Evolutionary conservation across 2,888 invertebrate genomes (phyloP).

Genomic region (Microctonus brassicae): DNA sequence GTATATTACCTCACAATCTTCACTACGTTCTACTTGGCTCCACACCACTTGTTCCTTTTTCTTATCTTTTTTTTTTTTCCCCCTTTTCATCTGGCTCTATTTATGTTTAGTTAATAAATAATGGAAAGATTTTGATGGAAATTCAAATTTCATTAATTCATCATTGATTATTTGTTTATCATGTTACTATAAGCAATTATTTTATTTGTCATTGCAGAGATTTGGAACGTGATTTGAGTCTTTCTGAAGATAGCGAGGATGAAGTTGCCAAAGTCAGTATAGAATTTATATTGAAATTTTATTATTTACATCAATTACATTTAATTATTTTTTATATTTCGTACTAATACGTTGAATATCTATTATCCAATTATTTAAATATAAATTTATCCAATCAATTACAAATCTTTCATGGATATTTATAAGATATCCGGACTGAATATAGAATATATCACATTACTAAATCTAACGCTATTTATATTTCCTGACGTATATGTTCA

Average conservation of each 20-base stretch:
- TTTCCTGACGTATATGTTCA: too few relatives aligned
- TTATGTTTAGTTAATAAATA: conserved; percentile 15
- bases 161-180: conserved; percentile 5
- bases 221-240: conserved; percentile 78
- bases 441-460: too few relatives aligned
- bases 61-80: conserved; percentile 37
- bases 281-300: neutral
- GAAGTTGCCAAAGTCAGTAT: conserved; percentile 70
- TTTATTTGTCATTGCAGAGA: conserved; percentile 69
- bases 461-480: too few relatives aligned
- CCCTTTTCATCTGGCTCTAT: conserved; percentile 3
- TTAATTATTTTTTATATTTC: too few relatives aligned
- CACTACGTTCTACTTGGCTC: conserved; percentile 38
- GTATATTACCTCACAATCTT: conserved; percentile 30
- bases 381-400: too few relatives aligned
- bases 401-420: too few relatives aligned
- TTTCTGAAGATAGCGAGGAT: conserved; percentile 85
- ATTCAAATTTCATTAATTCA: too few relatives aligned
- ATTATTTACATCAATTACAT: too few relatives aligned
- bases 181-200: neutral
- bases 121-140: too few relatives aligned
- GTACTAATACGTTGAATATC: too few relatives aligned
- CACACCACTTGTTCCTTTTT: conserved; percentile 38
- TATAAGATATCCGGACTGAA: too few relatives aligned
- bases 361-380: too few relatives aligned